phyloP scores from a whole-genome alignment of 2,113 vertebrate species.

The Rutilus rutilus region DNA sequence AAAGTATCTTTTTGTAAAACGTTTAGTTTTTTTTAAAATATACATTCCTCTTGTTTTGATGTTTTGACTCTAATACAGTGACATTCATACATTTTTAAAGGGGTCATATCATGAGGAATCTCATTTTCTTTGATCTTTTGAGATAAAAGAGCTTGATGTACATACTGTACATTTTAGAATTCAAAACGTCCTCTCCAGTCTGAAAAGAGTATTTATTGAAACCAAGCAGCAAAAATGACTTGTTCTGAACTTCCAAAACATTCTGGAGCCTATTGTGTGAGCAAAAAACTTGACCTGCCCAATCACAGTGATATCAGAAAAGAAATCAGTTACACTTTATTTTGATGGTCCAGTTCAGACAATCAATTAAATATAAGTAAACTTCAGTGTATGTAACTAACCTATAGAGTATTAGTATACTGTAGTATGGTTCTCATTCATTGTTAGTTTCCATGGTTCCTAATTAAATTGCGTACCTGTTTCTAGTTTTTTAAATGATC shows the following conservation, averaged over 20 bases:
- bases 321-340: no score
- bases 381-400: no score
- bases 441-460: no score
- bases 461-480: no score
- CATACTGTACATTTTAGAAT: not conserved
- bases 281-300: not conserved
- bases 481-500: no score
- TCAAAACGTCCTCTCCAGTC: not conserved
- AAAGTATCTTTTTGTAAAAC: not conserved
- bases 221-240: not conserved
- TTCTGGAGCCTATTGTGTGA: not conserved
- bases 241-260: not conserved
- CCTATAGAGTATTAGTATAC: no score
- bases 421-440: no score
- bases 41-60: not conserved
- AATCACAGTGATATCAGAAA: no score
- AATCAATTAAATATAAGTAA: no score
- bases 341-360: no score
- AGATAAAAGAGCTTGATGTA: conserved; percentile 19
- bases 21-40: not conserved
- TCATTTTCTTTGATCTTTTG: conserved; percentile 6
- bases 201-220: conserved; percentile 13
- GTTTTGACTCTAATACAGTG: not conserved
- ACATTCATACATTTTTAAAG: conserved; percentile 30
- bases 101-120: conserved; percentile 22